Percentiles rank a stretch among this genome's conserved stretches.
Conservation (phyloP, 2,797 vertebrate species). For the Microctenopoma stevenorrisi region DNA sequence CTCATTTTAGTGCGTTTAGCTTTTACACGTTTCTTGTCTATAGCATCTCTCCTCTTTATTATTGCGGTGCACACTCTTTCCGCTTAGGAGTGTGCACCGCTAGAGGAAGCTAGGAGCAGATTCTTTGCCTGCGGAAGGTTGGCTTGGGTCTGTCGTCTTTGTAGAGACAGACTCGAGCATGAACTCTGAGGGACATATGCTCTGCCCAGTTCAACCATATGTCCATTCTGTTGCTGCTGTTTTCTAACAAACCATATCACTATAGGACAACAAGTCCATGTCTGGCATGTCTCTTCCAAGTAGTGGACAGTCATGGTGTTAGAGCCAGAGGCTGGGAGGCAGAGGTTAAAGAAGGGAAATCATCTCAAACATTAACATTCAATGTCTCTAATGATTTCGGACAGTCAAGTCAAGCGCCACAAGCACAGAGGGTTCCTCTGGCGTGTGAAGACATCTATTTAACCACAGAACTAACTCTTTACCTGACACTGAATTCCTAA, state of each 20-base stretch:
- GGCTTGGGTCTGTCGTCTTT: conserved; percentile 67
- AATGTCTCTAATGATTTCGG: conserved; percentile 1
- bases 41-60: not conserved
- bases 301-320: conserved; percentile 27
- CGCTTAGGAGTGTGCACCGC: conserved; percentile 35
- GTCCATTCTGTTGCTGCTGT: conserved; percentile 67
- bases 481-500: conserved; percentile 32
- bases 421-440: not conserved
- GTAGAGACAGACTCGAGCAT: conserved; percentile 65
- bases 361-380: conserved; percentile 38
- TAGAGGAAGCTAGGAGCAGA: conserved; percentile 57
- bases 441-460: conserved; percentile 2
- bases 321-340: conserved; percentile 28
- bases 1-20: not conserved
- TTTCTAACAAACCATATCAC: conserved; percentile 62
- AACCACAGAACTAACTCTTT: conserved; percentile 12
- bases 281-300: conserved; percentile 43
- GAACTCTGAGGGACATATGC: conserved; percentile 74
- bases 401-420: conserved; percentile 14
- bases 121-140: conserved; percentile 70
- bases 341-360: conserved; percentile 33
- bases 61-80: conserved; percentile 5
- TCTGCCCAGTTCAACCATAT: conserved; percentile 77
- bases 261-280: conserved; percentile 66
- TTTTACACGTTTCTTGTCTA: not conserved